Conservation (phyloP, 2,888 invertebrate genomes). For the Gryllus longicercus region DNA sequence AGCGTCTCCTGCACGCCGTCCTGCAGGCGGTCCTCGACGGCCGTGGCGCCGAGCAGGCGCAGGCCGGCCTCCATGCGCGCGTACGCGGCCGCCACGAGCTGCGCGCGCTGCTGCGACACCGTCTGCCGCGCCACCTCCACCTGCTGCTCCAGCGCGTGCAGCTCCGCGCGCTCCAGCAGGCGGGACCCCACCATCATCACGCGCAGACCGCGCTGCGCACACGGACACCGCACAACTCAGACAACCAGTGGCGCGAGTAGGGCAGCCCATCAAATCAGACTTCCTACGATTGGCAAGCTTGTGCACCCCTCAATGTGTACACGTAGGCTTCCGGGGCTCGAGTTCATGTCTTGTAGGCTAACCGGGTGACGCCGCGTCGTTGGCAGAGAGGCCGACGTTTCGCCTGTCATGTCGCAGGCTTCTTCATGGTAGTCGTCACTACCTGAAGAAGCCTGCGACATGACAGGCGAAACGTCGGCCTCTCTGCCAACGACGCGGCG, state of each 20-base stretch:
- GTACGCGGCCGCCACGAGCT: constrained; percentile 48
- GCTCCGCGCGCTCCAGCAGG: constrained; percentile 65
- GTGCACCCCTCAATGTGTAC: too few relatives aligned
- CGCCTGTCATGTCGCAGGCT: too few relatives aligned
- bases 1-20: constrained; percentile 81
- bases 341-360: too few relatives aligned
- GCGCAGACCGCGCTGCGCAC: constrained; percentile 62
- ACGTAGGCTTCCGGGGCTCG: too few relatives aligned
- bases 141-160: constrained; percentile 49
- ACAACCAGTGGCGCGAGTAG: not conserved
- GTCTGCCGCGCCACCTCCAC: constrained; percentile 50
- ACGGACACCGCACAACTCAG: not conserved
- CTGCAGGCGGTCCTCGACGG: constrained; percentile 84
- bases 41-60: constrained; percentile 78
- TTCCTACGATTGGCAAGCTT: too few relatives aligned
- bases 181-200: constrained; percentile 77
- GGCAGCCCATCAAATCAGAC: too few relatives aligned
- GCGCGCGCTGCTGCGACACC: constrained; percentile 47
- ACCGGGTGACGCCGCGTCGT: too few relatives aligned
- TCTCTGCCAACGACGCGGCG: too few relatives aligned
- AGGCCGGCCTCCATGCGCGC: constrained; percentile 54
- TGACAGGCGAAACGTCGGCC: too few relatives aligned
- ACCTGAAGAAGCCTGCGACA: too few relatives aligned
- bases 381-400: too few relatives aligned
- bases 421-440: too few relatives aligned